These are phyloP conservation scores for Atta cephalotes DNA, from an alignment of 1,140 invertebrate genomes.

Conservation along the genomic window DNA sequence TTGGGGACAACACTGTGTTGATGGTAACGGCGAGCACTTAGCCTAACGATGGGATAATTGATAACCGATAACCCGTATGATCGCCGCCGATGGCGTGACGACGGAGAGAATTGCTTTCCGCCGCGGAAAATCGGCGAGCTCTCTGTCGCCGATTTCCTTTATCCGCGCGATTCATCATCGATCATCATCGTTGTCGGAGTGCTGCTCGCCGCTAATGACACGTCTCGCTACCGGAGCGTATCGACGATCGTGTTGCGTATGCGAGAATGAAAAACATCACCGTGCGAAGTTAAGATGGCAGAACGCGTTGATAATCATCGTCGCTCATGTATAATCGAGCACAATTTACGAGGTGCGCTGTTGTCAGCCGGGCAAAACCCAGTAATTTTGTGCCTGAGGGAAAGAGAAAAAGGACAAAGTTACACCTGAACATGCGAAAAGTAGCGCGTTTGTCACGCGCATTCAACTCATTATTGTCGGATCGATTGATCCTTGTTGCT, in stretches of 20 bases:
- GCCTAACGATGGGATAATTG: constrained; percentile 58
- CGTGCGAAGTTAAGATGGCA: constrained; percentile 28
- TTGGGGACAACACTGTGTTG: constrained; percentile 42
- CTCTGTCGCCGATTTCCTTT: constrained; percentile 40
- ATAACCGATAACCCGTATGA: constrained; percentile 49
- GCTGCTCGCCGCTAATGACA: constrained; percentile 45
- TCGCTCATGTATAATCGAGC: constrained; percentile 51
- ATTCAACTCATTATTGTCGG: constrained; percentile 60
- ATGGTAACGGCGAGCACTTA: constrained; percentile 51
- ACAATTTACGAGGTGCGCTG: constrained; percentile 48
- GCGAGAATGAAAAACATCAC: constrained; percentile 22
- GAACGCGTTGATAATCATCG: constrained; percentile 47
- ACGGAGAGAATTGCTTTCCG: constrained; percentile 10
- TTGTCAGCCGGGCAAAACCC: constrained; percentile 32
- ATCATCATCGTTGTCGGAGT: constrained; percentile 34
- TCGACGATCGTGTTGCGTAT: constrained; percentile 18
- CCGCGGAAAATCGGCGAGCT: constrained; percentile 48
- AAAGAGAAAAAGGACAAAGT: background rate
- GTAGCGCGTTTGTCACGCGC: constrained; percentile 59
- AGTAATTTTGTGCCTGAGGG: constrained; percentile 27
- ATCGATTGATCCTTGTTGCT: constrained; percentile 1
- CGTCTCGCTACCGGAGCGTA: constrained; percentile 47
- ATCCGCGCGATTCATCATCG: constrained; percentile 39
- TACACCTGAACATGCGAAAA: constrained; percentile 22
- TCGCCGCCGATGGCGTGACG: background rate